Percentiles rank a stretch among this genome's conserved stretches.
Conservation (phyloP, 1,140 invertebrate species). For the Cecropterus lyciades region DNA sequence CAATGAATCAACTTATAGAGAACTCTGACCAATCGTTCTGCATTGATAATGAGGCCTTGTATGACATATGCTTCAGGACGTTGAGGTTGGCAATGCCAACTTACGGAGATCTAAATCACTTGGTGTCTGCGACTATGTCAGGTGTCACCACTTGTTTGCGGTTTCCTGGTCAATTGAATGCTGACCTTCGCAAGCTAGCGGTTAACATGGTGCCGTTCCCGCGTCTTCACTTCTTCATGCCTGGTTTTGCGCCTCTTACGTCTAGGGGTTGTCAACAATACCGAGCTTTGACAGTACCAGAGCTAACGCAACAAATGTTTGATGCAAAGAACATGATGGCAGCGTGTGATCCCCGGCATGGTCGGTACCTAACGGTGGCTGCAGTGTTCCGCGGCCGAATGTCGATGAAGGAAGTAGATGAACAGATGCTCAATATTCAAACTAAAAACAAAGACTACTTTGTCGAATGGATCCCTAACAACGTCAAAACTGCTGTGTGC, state of each 20-base stretch:
- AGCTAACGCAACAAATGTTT: neutral
- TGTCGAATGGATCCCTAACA: neutral
- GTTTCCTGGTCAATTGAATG: neutral
- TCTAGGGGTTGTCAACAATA: neutral
- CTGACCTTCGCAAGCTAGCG: neutral
- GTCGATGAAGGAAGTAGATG: conserved; percentile 97
- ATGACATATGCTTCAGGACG: neutral
- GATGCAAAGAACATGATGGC: conserved; percentile 85
- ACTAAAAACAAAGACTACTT: neutral
- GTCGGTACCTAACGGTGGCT: conserved; percentile 91
- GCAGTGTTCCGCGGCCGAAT: conserved; percentile 94
- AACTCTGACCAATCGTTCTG: neutral
- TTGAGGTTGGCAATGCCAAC: neutral
- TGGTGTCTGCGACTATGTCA: neutral
- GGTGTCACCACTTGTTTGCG: neutral
- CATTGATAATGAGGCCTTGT: neutral
- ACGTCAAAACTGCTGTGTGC: neutral
- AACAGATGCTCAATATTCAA: conserved; percentile 72
- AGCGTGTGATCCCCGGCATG: conserved; percentile 92
- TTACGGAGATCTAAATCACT: neutral
- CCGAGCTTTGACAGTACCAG: neutral
- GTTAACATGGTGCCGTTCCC: neutral
- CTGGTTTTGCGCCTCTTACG: neutral
- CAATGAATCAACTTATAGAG: neutral
- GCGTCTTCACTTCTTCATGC: neutral